Base-by-base conservation (phyloP, 2,797 vertebrate genomes). In the Acanthiza pusilla region DNA sequence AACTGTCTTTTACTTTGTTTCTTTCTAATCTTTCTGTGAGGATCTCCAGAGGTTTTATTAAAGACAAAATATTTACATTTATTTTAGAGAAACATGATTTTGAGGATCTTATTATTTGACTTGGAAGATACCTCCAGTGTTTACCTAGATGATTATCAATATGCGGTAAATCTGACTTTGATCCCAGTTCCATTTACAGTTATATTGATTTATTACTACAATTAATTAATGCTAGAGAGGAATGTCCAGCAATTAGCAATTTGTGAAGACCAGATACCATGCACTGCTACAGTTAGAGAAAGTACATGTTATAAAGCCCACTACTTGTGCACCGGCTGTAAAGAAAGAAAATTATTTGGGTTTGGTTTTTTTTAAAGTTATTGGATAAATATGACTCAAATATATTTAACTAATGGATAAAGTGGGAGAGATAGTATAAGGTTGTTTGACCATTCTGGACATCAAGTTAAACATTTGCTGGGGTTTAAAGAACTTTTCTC, bases 101-200 rank as follows among this genome's bases (percentile, higher is more conserved):
- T 42, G 27, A 88, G 25, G 34, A 57, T 51, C 34, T 36, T 73
- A 30, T 54, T 81, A 34, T 91, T 79, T 86, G 53, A 50, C 42
- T 88, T 87, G 36, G 48, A 85, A 93, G 13, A 2, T 82, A 40
- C 30, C 48, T 71, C 11, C 26, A 67, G 18, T 53, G n/a, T 91
- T 93, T 90, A 78, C 19, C 30, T n/a, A 86, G 51, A 40, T 67
- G 36, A 73, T 75, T 85, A 67, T 62, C 70, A 70, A 45, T 75
- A 66, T 16, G 40, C 32, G 58, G 15, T 58, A 92, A 82, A 34
- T 34, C 43, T 68, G 40, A 86, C 58, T 83, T 87, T 84, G 30
- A 85, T 73, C 20, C 27, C 16, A 43, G 18, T 76, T 85, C 61
- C 30, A 73, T 76, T 86, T 86, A 63, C 27, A 85, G n/a, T 73